These are phyloP conservation scores for Enteromius treurensis DNA, from an alignment of 2,797 vertebrate species.

Conservation along the genomic window DNA sequence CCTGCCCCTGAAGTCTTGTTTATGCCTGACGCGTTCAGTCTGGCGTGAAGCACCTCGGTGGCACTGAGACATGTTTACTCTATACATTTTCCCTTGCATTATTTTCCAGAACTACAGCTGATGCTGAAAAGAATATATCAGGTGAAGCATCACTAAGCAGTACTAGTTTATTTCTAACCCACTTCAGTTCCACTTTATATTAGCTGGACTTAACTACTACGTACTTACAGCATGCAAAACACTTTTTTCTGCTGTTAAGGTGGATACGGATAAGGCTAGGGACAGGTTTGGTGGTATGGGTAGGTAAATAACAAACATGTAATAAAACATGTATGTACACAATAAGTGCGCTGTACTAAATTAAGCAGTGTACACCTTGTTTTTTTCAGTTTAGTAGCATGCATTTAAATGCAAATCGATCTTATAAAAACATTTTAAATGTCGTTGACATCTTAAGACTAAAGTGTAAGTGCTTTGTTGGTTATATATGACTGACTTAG, in stretches of 20 bases:
- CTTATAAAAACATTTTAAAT: neutral
- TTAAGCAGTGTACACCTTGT: neutral
- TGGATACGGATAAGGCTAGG: too few species aligned
- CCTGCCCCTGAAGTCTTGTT: conserved; percentile 20
- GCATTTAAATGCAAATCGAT: neutral
- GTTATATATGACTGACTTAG: neutral
- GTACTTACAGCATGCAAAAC: too few species aligned
- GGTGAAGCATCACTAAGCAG: neutral
- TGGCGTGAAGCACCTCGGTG: conserved; percentile 12
- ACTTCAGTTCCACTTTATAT: too few species aligned
- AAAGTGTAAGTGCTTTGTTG: neutral
- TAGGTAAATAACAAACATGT: too few species aligned
- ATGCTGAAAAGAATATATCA: neutral
- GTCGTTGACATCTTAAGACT: neutral
- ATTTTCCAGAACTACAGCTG: neutral
- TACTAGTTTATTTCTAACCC: neutral
- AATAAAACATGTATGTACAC: too few species aligned
- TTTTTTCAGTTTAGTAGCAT: neutral
- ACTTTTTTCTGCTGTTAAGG: too few species aligned
- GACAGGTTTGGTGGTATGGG: too few species aligned
- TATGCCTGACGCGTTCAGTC: conserved; percentile 12
- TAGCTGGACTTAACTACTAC: too few species aligned
- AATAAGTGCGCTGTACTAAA: too few species aligned
- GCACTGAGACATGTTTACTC: conserved; percentile 18
- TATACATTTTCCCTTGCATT: neutral